Evolutionary conservation across 2,113 vertebrate genomes (phyloP).

Genomic region (chimpanzee (Pan troglodytes)): DNA sequence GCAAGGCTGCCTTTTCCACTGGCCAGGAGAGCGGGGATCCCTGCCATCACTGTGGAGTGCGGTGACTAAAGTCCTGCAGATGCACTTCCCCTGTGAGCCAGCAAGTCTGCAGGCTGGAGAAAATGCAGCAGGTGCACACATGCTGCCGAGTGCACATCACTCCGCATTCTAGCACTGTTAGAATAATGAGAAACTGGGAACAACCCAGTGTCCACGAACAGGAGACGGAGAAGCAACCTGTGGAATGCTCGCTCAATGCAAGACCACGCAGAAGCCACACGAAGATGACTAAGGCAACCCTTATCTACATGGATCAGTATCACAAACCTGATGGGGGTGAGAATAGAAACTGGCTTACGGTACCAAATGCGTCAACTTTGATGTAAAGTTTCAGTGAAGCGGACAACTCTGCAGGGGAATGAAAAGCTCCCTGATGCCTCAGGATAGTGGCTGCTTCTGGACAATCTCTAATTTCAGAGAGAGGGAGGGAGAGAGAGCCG

Average conservation of each 20-base stretch:
- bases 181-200: background rate
- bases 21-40: background rate
- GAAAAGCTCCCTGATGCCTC: background rate
- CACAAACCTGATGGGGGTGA: background rate
- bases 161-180: no score
- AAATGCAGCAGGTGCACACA: background rate
- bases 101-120: background rate
- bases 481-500: background rate
- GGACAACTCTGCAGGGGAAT: background rate
- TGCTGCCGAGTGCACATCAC: accelerated
- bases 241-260: background rate
- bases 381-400: background rate
- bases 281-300: background rate
- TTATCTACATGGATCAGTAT: background rate
- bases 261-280: background rate
- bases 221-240: background rate
- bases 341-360: background rate
- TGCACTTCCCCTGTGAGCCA: no score
- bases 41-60: background rate
- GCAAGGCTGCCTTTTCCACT: background rate
- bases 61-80: background rate
- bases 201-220: background rate
- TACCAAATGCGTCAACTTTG: background rate
- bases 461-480: background rate
- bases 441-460: background rate